Percentiles rank a stretch among this genome's conserved stretches.
Evolutionary conservation across 2,888 invertebrate species (phyloP).

Genomic region (Heterodera filipjevi): DNA sequence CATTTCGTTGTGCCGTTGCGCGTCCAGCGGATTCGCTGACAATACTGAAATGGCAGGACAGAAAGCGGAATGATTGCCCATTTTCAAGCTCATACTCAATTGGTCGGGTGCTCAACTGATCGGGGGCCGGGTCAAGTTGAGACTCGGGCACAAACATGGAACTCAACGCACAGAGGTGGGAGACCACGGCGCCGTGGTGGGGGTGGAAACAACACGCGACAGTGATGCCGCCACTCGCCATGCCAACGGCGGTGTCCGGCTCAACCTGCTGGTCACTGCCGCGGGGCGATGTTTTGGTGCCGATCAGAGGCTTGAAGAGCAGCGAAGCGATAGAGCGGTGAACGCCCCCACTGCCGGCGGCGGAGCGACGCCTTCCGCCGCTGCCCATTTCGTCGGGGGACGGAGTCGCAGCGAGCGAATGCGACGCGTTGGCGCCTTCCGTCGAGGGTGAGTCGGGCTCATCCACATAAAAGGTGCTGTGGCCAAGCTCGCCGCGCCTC

Average conservation of each 20-base stretch:
- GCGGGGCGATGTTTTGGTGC: neutral
- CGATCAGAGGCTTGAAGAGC: neutral
- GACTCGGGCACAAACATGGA: neutral
- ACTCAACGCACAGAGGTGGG: neutral
- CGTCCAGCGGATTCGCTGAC: neutral
- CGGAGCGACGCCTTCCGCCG: slow-evolving; percentile 9
- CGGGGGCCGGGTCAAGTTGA: neutral
- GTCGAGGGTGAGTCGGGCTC: slow-evolving; percentile 3
- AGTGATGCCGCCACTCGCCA: neutral
- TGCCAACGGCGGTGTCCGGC: neutral
- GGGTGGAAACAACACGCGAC: neutral
- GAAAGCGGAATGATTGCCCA: neutral
- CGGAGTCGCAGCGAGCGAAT: neutral
- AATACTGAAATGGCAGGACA: neutral
- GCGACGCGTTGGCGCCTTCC: neutral
- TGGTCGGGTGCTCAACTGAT: neutral
- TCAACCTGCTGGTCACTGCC: neutral
- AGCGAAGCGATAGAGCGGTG: neutral
- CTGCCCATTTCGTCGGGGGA: neutral
- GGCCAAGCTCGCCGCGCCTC: neutral
- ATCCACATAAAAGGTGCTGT: slow-evolving; percentile 26
- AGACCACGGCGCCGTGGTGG: neutral
- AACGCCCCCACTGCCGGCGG: neutral
- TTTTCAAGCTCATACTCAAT: neutral
- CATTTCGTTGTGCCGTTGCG: neutral